These are phyloP conservation scores for Rhysida immarginata DNA, from an alignment of 1,140 invertebrate genomes.

Conservation along the genomic window DNA sequence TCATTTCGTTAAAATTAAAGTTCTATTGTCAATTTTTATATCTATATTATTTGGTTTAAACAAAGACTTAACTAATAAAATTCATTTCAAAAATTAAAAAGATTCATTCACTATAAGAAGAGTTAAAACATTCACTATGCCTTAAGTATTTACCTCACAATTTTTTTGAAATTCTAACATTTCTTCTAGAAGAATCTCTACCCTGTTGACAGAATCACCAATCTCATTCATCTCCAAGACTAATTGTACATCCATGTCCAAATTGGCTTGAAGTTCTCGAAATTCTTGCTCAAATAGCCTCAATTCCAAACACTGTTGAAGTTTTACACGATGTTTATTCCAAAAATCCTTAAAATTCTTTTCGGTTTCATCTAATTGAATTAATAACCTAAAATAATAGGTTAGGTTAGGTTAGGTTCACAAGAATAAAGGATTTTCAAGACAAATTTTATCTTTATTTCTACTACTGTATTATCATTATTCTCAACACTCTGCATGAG, in stretches of 20 bases:
- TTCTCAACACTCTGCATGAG: too few species aligned
- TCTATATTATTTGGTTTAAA: too few species aligned
- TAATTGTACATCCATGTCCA: conserved; percentile 30
- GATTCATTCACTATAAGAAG: neutral
- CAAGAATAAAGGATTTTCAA: too few species aligned
- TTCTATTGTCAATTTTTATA: too few species aligned
- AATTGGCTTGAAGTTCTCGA: conserved; percentile 44
- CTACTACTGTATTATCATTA: too few species aligned
- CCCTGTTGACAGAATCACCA: conserved; percentile 61
- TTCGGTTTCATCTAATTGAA: conserved; percentile 90
- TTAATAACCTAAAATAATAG: conserved; percentile 49
- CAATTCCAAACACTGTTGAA: conserved; percentile 75
- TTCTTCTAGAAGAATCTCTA: conserved; percentile 59
- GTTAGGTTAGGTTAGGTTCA: too few species aligned
- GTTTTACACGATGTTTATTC: conserved; percentile 68
- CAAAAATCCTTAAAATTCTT: conserved; percentile 85
- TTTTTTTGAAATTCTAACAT: conserved; percentile 57
- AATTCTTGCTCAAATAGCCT: conserved; percentile 80
- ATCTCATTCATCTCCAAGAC: conserved; percentile 52
- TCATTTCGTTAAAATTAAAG: too few species aligned
- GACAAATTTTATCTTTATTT: too few species aligned
- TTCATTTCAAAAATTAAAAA: neutral
- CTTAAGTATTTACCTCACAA: conserved; percentile 41
- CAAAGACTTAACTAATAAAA: too few species aligned
- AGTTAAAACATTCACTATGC: neutral